A percentile compares a stretch with the other conserved stretches of the same genome.
These are phyloP conservation scores for Mionectes macconnelli DNA, from an alignment of 2,113 vertebrate species.

Conservation along the genomic window DNA sequence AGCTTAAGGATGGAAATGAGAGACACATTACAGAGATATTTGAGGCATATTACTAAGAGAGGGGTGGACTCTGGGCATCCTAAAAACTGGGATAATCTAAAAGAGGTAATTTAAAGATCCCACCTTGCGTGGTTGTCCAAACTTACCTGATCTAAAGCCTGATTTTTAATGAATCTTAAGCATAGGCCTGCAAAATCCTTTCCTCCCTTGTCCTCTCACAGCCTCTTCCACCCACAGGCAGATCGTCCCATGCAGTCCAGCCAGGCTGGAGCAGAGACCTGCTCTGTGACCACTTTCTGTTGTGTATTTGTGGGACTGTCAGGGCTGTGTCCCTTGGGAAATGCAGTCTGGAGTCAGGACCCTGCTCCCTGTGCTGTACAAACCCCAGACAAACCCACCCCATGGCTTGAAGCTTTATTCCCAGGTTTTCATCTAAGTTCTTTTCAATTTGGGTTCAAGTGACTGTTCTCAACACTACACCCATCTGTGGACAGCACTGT, in stretches of 20 bases:
- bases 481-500: background rate
- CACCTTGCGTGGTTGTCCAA: background rate
- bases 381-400: background rate
- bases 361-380: background rate
- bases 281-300: background rate
- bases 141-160: background rate
- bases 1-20: background rate
- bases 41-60: background rate
- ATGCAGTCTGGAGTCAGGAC: background rate
- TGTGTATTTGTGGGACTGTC: rapidly evolving
- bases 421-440: background rate
- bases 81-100: background rate
- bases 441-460: background rate
- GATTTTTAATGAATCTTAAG: background rate
- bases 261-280: background rate
- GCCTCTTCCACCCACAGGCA: background rate
- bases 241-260: rapidly evolving
- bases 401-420: background rate
- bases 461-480: background rate
- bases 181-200: background rate
- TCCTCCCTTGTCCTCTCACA: background rate
- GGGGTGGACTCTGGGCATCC: background rate
- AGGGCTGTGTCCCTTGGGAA: background rate
- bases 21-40: background rate
- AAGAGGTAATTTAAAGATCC: background rate